A percentile compares a stretch with the other conserved stretches of the same genome.
Conservation (phyloP, 1,140 invertebrate species). For the Drosophila novamexicana region DNA sequence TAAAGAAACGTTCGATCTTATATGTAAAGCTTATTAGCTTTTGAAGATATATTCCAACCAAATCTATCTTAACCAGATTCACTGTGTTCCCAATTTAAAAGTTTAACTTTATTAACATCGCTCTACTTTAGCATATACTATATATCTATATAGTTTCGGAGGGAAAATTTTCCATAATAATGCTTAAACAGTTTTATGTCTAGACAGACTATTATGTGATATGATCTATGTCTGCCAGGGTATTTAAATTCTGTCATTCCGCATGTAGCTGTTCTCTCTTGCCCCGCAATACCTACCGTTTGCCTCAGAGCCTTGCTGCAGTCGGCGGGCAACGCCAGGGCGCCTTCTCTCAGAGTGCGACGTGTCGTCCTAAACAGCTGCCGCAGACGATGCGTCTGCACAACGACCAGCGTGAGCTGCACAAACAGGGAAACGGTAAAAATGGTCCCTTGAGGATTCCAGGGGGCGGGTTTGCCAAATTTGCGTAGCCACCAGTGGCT, state of each 20-base stretch:
- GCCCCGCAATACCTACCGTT: constrained; percentile 40
- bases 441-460: constrained; percentile 17
- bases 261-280: background rate
- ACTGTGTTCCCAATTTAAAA: too few species aligned
- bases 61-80: too few species aligned
- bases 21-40: too few species aligned
- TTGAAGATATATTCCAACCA: too few species aligned
- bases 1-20: too few species aligned
- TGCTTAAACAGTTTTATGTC: too few species aligned
- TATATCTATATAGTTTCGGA: too few species aligned
- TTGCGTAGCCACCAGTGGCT: constrained; percentile 48
- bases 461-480: background rate
- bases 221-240: too few species aligned
- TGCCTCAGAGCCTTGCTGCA: constrained; percentile 33
- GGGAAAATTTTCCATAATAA: too few species aligned
- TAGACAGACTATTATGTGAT: too few species aligned
- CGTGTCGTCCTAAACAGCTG: constrained; percentile 4
- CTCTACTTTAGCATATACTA: too few species aligned
- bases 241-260: background rate
- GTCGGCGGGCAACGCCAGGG: constrained; percentile 13
- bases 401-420: constrained; percentile 49
- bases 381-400: constrained; percentile 31
- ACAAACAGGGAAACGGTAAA: constrained; percentile 25
- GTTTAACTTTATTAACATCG: too few species aligned
- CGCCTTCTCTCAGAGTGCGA: background rate